Conservation (phyloP, 2,888 invertebrate genomes). For the Harpagoxenus sublaevis region DNA sequence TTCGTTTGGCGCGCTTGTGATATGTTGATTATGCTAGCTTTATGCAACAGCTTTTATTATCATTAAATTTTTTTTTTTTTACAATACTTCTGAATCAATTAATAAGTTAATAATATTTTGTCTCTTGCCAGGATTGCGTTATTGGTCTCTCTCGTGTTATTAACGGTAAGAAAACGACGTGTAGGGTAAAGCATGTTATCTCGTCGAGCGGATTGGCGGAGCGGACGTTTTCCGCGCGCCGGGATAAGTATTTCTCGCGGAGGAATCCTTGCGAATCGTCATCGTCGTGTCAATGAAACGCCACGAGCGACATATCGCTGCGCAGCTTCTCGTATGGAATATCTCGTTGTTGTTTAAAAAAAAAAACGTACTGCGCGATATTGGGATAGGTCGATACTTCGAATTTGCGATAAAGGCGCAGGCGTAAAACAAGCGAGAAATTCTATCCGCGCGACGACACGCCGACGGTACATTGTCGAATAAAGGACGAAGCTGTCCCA, state of each 20-base stretch:
- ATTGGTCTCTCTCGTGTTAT: not conserved
- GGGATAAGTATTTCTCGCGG: not conserved
- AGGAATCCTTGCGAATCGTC: constrained; percentile 2
- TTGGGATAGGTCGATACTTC: constrained; percentile 55
- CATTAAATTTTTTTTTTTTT: no score
- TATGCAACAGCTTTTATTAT: not conserved
- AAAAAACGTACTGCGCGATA: constrained; percentile 18
- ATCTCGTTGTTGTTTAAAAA: not conserved
- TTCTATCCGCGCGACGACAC: constrained; percentile 32
- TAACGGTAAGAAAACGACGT: not conserved
- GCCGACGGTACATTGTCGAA: constrained; percentile 35
- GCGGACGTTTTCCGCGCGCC: constrained; percentile 34
- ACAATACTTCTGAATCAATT: not conserved
- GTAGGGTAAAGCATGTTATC: not conserved
- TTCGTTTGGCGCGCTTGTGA: no score
- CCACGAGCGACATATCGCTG: not conserved
- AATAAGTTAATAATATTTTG: not conserved
- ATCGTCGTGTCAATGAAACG: not conserved
- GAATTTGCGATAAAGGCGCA: constrained; percentile 52
- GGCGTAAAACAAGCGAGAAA: constrained; percentile 55
- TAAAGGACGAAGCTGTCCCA: constrained; percentile 49
- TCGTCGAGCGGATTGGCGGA: not conserved
- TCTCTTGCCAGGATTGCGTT: not conserved
- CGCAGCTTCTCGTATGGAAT: not conserved
- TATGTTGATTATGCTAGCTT: no score